These are phyloP conservation scores for Perodicticus potto DNA, from an alignment of 2,797 vertebrate species.

Conservation along the genomic window DNA sequence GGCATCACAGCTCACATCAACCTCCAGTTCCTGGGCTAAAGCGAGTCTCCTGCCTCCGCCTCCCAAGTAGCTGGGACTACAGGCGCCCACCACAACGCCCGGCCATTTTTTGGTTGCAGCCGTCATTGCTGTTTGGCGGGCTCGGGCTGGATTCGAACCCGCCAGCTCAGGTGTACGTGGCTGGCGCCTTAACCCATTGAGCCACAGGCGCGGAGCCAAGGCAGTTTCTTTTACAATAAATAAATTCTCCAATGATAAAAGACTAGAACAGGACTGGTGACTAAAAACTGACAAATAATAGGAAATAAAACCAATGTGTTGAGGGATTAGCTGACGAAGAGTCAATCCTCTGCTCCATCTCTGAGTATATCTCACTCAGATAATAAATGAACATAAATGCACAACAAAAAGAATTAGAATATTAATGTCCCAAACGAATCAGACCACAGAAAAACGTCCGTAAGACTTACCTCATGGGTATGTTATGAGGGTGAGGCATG, in stretches of 20 bases:
- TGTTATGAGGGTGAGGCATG: conserved; percentile 48
- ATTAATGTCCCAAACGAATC: neutral
- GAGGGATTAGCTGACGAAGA: neutral
- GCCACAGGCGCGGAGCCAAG: too few relatives aligned
- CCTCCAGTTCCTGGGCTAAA: too few relatives aligned
- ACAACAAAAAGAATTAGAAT: conserved; percentile 31
- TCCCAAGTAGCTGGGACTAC: too few relatives aligned
- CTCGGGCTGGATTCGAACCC: too few relatives aligned
- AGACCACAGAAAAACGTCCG: neutral
- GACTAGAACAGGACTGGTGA: neutral
- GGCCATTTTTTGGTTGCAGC: too few relatives aligned
- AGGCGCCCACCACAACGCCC: too few relatives aligned
- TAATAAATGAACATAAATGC: neutral
- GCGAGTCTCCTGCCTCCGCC: too few relatives aligned
- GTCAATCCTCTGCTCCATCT: neutral
- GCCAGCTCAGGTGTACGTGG: too few relatives aligned
- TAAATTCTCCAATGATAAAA: neutral
- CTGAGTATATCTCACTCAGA: neutral
- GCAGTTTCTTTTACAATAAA: neutral
- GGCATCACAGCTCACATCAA: too few relatives aligned
- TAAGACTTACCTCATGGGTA: neutral
- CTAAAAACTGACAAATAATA: neutral
- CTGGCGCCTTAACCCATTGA: too few relatives aligned
- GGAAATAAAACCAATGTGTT: neutral
- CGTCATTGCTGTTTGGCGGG: too few relatives aligned